Conservation (phyloP, 2,888 invertebrate species). For the Leptinotarsa rubiginosa region DNA sequence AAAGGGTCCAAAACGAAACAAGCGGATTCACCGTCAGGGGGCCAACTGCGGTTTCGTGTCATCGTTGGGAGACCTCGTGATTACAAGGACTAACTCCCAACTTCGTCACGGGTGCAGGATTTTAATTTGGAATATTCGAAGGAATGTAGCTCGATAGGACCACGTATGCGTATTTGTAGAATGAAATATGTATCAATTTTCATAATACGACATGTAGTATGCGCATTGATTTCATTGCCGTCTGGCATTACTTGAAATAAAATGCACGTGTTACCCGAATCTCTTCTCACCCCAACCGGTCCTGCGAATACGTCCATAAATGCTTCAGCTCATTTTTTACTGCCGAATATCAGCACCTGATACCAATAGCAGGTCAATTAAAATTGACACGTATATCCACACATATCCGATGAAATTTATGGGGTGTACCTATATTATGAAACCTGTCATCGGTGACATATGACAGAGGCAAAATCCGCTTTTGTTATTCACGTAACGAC, state of each 20-base stretch:
- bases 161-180: too few species aligned
- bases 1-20: too few species aligned
- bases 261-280: background rate
- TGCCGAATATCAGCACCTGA: conserved; percentile 1
- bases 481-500: background rate
- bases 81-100: too few species aligned
- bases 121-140: too few species aligned
- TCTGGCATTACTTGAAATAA: background rate
- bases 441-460: background rate
- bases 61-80: too few species aligned
- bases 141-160: too few species aligned
- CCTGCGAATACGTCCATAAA: background rate
- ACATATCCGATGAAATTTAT: conserved; percentile 7
- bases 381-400: conserved; percentile 1
- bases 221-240: too few species aligned
- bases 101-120: too few species aligned
- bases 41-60: too few species aligned
- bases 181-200: too few species aligned
- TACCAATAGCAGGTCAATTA: background rate
- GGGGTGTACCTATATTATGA: background rate
- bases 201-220: too few species aligned
- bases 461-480: background rate
- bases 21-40: too few species aligned
- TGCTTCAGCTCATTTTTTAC: background rate
- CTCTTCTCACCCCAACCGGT: background rate